phyloP scores from a whole-genome alignment of 1,140 invertebrate species.

The Andricus grossulariae region DNA sequence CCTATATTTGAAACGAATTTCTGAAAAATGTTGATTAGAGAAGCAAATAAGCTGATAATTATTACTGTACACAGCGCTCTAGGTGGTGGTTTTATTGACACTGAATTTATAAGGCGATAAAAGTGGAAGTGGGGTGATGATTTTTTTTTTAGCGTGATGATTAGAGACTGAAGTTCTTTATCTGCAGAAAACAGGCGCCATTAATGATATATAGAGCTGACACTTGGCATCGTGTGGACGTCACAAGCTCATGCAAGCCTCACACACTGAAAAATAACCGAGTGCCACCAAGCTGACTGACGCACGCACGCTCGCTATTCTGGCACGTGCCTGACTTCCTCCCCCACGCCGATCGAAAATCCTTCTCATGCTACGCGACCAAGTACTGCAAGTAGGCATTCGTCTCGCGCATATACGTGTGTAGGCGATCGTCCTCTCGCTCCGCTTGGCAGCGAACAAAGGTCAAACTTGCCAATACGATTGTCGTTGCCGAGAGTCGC shows the following conservation, averaged over 20 bases:
- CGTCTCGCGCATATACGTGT: constrained; percentile 26
- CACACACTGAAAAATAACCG: constrained; percentile 19
- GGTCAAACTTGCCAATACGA: constrained; percentile 22
- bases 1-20: too few relatives aligned
- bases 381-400: constrained; percentile 14
- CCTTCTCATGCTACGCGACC: constrained; percentile 5
- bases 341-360: constrained; percentile 19
- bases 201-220: constrained; percentile 25
- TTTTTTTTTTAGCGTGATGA: constrained; percentile 14
- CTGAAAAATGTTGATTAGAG: too few relatives aligned
- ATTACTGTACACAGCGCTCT: too few relatives aligned
- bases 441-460: constrained; percentile 27
- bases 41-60: too few relatives aligned
- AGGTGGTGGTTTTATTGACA: too few relatives aligned
- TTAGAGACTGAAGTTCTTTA: constrained; percentile 11
- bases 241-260: constrained; percentile 1
- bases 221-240: constrained; percentile 22
- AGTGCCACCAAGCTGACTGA: constrained; percentile 24
- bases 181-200: constrained; percentile 27
- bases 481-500: neutral
- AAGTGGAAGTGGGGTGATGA: neutral
- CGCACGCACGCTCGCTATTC: constrained; percentile 30
- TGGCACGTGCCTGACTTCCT: constrained; percentile 29
- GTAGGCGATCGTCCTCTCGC: constrained; percentile 14
- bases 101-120: neutral